Evolutionary conservation across 2,113 vertebrate genomes (phyloP), one percentile per base, ranked within the genome.

Genomic region (Pluvialis apricaria): DNA sequence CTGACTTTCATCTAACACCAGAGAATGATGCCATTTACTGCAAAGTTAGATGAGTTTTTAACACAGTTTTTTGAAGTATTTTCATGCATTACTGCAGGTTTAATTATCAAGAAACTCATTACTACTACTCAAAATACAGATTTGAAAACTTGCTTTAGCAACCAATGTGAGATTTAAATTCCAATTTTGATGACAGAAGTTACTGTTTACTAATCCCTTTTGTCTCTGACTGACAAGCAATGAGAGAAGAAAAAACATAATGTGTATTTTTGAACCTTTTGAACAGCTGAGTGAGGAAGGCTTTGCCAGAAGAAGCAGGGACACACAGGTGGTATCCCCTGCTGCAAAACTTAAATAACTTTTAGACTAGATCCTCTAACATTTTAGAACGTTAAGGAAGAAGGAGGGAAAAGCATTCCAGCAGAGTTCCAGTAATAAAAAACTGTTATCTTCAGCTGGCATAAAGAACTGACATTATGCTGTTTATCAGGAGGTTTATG

Each of bases 361-460:
- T 79, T 93, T 79, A 81, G 47, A 77, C 79, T 65, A 88, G 78
- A 76, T 86, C 76, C 81, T 88, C 55, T 83, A 93, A 75, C 44
- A 81, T 84, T 93, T 88, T 44, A 86, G 32, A 29, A 47, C 94
- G 47, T 81, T 89, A 86, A 60, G 52, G 75, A 70, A 90, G 82
- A 86, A 92, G 51, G 79, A 85, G 71, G 42, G 54, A 51, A 92
- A 92, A 92, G 69, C 40, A 83, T 94, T 94, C 93, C 93, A 92
- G 73, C 82, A 85, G 95, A 94, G 96, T 47, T 87, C 20, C 52
- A 90, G 72, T 92, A 97, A 96, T 82, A 96, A 95, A 92, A 94
- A 70, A 2, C 42, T 82, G 94, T 96, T 97, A 96, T 95, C 95
- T 97, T 62, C 47, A 42, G 29, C 68, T 90, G 77, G 66, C 89